Percentiles rank a stretch among this genome's conserved stretches.
Conservation (phyloP, 2,113 vertebrate genomes). For the Aptenodytes patagonicus region DNA sequence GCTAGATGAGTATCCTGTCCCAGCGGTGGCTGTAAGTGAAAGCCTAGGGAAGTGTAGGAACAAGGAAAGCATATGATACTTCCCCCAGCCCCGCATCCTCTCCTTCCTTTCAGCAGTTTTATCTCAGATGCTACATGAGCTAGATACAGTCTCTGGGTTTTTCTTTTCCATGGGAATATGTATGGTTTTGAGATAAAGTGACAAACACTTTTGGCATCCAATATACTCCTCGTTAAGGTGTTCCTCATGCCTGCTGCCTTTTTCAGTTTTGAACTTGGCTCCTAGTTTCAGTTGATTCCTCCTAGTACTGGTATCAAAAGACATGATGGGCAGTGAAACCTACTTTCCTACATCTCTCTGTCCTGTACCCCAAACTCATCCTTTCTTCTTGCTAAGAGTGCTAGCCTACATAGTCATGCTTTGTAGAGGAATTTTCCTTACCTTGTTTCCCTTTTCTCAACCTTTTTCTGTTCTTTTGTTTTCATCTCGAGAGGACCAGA, state of each 20-base stretch:
- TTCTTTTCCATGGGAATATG: neutral
- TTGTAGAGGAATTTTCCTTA: neutral
- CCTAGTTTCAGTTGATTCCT: neutral
- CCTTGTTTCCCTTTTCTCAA: neutral
- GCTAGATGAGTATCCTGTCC: neutral
- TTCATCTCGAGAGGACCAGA: neutral
- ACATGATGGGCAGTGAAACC: neutral
- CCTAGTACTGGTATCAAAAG: neutral
- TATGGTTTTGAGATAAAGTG: neutral
- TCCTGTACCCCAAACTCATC: neutral
- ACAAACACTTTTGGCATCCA: neutral
- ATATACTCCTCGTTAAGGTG: neutral
- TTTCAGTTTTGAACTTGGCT: neutral
- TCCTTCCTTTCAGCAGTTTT: neutral
- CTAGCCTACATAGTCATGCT: neutral
- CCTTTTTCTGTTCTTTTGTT: neutral
- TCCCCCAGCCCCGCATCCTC: fast-evolving
- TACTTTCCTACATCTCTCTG: neutral
- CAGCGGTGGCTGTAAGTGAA: neutral
- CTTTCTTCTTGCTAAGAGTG: neutral
- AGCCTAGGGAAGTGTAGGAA: neutral
- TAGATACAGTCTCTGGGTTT: neutral
- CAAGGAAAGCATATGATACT: neutral
- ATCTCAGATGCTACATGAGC: neutral
- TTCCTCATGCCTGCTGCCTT: neutral